A percentile compares a stretch with the other conserved stretches of the same genome.
Evolutionary conservation across 2,888 invertebrate species (phyloP).

Genomic region (Calameuta idolon): DNA sequence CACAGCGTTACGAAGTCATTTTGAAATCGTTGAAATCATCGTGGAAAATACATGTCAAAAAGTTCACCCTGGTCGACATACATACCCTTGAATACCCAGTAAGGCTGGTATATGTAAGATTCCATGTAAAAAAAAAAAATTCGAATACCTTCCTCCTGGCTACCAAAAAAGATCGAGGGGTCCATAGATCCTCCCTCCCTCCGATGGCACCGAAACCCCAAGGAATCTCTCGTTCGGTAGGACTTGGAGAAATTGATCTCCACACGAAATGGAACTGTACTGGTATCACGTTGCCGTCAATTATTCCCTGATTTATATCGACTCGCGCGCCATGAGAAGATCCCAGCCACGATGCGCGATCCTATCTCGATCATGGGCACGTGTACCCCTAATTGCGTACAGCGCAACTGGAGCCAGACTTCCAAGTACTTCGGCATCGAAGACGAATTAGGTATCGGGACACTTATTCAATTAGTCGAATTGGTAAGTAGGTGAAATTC

Average conservation of each 20-base stretch:
- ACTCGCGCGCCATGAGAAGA: conserved; percentile 20
- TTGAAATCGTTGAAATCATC: background rate
- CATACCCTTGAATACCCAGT: background rate
- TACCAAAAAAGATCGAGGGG: background rate
- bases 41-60: background rate
- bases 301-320: conserved; percentile 26
- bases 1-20: background rate
- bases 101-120: background rate
- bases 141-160: background rate
- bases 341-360: conserved; percentile 14
- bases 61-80: background rate
- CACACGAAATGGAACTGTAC: conserved; percentile 19
- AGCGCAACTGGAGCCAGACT: conserved; percentile 2
- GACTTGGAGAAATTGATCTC: conserved; percentile 3
- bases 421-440: background rate
- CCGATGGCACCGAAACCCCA: background rate
- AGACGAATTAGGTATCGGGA: conserved; percentile 5
- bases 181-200: background rate
- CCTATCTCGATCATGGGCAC: conserved; percentile 17
- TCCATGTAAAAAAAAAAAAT: background rate
- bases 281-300: conserved; percentile 31
- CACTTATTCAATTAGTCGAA: conserved; percentile 9
- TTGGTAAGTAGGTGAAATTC: conserved; percentile 5
- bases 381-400: conserved; percentile 6
- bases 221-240: background rate